Base-by-base conservation (phyloP, 1,140 invertebrate genomes). In the Wiebesia pumilae region DNA sequence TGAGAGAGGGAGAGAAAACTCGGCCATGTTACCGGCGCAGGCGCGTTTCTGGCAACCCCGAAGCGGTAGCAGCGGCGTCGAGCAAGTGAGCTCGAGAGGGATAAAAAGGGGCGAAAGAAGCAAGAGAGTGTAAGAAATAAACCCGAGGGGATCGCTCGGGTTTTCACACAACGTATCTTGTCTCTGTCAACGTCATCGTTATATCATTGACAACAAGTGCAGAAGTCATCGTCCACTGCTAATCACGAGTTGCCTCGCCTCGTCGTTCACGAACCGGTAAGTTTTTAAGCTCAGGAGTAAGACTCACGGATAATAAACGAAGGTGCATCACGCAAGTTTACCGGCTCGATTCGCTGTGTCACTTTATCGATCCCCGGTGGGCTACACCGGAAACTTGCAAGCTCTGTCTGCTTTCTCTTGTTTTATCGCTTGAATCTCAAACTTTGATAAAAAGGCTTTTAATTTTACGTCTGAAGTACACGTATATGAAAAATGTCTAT, bases 21-120 rank as follows among this genome's bases (percentile, higher is more conserved):
- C 40, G 19, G 85, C 78, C 78, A 75, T 75, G n/a, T 75, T 75
- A 33, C 2, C 3, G 40, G 80, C 85, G 85, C 80, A 86, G 80
- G 85, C 80, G 85, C 85, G 78, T 86, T 86, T 78, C 35, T 71
- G 38, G 38, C 47, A 71, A 38, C 27, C 40, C 67, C 6, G 35
- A 1, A 21, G 43, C 19, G n/a, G 24, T 12, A 33, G 67, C 43
- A 38, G 12, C 30, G 21, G 3, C 62, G 71, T 30, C n/a, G n/a
- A 47, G 19, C 43, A 16, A 58, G 33, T 21, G 51, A 54, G 51
- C 51, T 54, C 16, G 10, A 84, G 38, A 38, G 35, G 24, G 7
- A 67, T 54, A 24, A 30, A n/a, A 33, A 62, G 30, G 9, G 38
- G 30, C 69, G 33, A 30, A 21, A 43, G 58, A 78, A 54, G 65